These are phyloP conservation scores for Oceanodroma tethys DNA, from an alignment of 2,113 vertebrate genomes.

Conservation along the genomic window DNA sequence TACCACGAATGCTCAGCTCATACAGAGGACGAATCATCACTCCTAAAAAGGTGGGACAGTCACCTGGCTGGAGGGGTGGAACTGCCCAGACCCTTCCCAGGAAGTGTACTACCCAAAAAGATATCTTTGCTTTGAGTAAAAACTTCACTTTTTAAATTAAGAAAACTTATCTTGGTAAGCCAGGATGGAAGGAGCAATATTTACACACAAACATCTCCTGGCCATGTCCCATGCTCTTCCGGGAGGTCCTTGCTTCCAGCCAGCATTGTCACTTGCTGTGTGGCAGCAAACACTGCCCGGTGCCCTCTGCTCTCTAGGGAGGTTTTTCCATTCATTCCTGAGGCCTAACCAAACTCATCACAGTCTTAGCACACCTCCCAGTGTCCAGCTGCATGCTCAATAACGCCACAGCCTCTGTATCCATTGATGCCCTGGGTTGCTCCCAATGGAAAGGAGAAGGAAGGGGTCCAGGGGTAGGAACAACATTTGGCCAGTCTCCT, in stretches of 20 bases:
- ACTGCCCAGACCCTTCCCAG: background rate
- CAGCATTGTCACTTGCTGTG: background rate
- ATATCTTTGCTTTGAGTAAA: background rate
- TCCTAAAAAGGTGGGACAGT: background rate
- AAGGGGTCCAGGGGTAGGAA: background rate
- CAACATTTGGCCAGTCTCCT: background rate
- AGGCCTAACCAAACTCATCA: background rate
- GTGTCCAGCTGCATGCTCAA: background rate
- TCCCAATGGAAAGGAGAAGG: background rate
- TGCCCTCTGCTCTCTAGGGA: background rate
- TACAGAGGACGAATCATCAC: background rate
- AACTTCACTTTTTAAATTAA: background rate
- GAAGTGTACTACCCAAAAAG: background rate
- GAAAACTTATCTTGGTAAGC: background rate
- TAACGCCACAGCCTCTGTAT: background rate
- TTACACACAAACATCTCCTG: background rate
- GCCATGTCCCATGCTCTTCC: background rate
- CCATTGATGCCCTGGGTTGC: background rate
- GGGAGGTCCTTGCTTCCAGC: background rate
- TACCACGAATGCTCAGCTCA: background rate
- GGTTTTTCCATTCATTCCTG: background rate
- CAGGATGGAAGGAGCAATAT: background rate
- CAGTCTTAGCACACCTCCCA: background rate
- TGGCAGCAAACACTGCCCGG: background rate
- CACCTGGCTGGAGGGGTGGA: background rate